Base-by-base conservation (phyloP, 2,888 invertebrate genomes). In the Eupeodes latifasciatus region DNA sequence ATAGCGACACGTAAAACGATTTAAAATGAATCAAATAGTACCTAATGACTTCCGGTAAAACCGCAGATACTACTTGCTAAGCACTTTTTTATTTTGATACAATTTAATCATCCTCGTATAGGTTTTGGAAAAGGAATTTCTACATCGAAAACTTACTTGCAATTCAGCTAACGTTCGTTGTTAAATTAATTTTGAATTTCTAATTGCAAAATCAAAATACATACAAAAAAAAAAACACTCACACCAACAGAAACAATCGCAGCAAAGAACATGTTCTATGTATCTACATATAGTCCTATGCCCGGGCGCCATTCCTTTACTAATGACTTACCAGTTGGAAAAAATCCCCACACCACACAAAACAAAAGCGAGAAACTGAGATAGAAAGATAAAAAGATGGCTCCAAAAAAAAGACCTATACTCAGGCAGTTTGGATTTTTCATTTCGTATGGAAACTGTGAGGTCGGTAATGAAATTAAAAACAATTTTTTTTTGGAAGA, bases 381-480 rank as follows among this genome's bases (percentile, higher is more conserved):
- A 47, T 10, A 57, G 10, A 27, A 40, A n/a, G 10, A 49, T 12
- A 61, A n/a, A 12, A 9, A 53, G 51, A 61, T 19, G 14, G 59
- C 40, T 6, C 27, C 19, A 66, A 27, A 67, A 71, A 59, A 67
- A n/a, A 51, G 9, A n/a, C 27, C 11, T 5, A 14, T 16, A 49
- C 40, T 19, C 19, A 51, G 49, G 62, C 51, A 36, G 57, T 72
- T 72, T 57, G 47, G 75, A 51, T 62, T 53, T 78, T 78, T 81
- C 81, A 81, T 88, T 88, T 78, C 44, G 85, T 88, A 88, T 88
- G 88, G 85, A 81, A 69, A 81, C 80, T 69, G 85, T 85, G 81
- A 81, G 57, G 55, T 88, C 57, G 77, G 81, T 88, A 88, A 88
- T 85, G 88, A 88, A 88, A 88, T 88, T 88, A 81, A 88, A 88